Evolutionary conservation across 2,888 invertebrate species (phyloP).

Genomic region (Synergus itoensis): DNA sequence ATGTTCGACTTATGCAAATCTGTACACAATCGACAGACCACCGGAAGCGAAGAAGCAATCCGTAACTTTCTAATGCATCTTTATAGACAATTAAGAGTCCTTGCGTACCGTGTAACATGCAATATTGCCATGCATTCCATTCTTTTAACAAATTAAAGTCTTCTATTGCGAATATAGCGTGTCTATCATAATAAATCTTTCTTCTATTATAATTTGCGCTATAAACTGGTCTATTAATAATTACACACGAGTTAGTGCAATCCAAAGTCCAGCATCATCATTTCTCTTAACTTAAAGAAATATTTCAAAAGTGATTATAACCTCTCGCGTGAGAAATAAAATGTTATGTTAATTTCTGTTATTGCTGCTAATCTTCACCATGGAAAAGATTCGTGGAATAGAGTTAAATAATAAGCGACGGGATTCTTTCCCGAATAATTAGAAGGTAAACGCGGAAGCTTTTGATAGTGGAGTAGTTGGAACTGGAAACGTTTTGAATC

Average conservation of each 20-base stretch:
- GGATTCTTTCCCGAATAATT: background rate
- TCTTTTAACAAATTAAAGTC: background rate
- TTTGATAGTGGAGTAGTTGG: slow-evolving; percentile 4
- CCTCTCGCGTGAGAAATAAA: background rate
- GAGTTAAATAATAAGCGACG: background rate
- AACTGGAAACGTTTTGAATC: background rate
- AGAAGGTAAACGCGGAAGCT: slow-evolving; percentile 11
- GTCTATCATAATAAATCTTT: background rate
- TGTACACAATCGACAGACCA: background rate
- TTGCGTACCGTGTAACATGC: background rate
- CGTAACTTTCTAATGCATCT: background rate
- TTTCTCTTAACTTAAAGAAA: background rate
- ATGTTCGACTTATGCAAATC: slow-evolving; percentile 7
- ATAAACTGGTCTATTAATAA: background rate
- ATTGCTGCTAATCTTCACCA: background rate
- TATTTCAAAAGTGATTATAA: background rate
- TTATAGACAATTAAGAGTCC: slow-evolving; percentile 4
- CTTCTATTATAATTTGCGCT: background rate
- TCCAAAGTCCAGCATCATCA: background rate
- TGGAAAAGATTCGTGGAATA: background rate
- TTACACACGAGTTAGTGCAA: no score
- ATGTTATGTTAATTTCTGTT: background rate
- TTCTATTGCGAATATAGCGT: background rate
- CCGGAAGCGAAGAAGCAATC: slow-evolving; percentile 7
- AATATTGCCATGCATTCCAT: background rate